These are phyloP conservation scores for Lasioglossum figueresi DNA, from an alignment of 2,888 invertebrate species.

Conservation along the genomic window DNA sequence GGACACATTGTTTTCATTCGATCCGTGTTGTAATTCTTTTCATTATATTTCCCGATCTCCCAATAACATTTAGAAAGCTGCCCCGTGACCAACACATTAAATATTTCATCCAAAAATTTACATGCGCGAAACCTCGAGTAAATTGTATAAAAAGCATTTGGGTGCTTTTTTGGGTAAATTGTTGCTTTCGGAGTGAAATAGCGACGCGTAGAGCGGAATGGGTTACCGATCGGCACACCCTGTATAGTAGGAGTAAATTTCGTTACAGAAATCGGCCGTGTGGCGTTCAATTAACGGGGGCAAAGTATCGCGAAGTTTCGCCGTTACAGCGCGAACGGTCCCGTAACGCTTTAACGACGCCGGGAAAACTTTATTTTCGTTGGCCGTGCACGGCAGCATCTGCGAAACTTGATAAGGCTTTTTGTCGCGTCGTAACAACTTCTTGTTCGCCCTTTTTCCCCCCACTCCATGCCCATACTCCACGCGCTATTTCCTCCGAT, in stretches of 20 bases:
- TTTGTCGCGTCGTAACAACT: slow-evolving; percentile 14
- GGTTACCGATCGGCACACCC: neutral
- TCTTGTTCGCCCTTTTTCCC: neutral
- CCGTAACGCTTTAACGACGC: slow-evolving; percentile 3
- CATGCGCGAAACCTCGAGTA: neutral
- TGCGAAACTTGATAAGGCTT: slow-evolving; percentile 34
- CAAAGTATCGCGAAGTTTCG: slow-evolving; percentile 12
- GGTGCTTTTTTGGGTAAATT: neutral
- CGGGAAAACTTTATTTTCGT: slow-evolving; percentile 18
- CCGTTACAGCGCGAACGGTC: neutral
- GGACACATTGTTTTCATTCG: slow-evolving; percentile 4
- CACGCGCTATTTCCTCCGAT: neutral
- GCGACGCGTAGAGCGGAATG: neutral
- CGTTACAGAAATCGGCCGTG: neutral
- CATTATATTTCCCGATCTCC: neutral
- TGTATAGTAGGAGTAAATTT: neutral
- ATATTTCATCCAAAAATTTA: neutral
- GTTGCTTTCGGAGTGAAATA: neutral
- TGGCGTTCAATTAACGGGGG: neutral
- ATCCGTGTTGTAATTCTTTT: neutral
- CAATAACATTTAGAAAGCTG: neutral
- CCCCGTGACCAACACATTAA: neutral
- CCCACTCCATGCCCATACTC: neutral
- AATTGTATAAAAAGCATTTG: too few relatives aligned
- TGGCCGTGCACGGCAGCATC: neutral